Conservation (phyloP, 1,140 invertebrate genomes). For the Manduca sexta region DNA sequence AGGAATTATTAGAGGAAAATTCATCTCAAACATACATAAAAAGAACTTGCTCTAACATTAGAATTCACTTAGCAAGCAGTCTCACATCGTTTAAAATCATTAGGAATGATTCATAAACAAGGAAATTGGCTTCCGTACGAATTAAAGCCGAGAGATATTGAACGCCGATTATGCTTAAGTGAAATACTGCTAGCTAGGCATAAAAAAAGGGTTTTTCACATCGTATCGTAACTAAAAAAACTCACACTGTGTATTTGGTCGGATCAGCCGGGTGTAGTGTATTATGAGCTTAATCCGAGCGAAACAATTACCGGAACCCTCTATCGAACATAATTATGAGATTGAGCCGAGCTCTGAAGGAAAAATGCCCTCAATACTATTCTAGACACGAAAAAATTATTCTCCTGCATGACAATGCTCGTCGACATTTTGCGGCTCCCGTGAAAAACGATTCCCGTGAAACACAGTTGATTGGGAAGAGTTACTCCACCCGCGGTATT, state of each 20-base stretch:
- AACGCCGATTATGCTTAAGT: neutral
- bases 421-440: neutral
- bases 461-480: neutral
- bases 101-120: conserved; percentile 1
- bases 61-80: neutral
- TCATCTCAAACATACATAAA: neutral
- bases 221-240: neutral
- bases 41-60: conserved; percentile 2
- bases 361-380: conserved; percentile 6
- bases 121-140: neutral
- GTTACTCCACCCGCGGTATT: neutral
- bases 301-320: neutral
- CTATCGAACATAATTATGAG: conserved; percentile 3
- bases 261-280: neutral
- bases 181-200: no score
- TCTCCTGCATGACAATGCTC: conserved; percentile 2
- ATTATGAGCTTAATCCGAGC: neutral
- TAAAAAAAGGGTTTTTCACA: neutral
- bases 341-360: no score
- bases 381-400: conserved; percentile 9
- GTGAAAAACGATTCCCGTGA: neutral
- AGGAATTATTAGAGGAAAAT: neutral
- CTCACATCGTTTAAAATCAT: conserved; percentile 2
- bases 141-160: neutral
- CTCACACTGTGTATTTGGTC: neutral